Evolutionary conservation across 2,888 invertebrate species (phyloP).

Genomic region (Rhingia campestris): DNA sequence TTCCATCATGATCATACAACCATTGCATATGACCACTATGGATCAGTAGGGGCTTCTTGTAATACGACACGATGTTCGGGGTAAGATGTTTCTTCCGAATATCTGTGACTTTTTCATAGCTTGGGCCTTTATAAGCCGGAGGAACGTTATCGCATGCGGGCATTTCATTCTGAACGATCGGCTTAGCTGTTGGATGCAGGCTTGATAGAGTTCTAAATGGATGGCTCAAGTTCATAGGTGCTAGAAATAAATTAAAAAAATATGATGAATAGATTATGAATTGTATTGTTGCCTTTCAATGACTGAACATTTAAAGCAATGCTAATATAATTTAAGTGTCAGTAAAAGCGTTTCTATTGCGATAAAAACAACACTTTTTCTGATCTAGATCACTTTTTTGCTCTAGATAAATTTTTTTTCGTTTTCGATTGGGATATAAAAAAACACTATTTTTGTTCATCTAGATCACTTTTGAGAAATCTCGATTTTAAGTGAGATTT

Average conservation of each 20-base stretch:
- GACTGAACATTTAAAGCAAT: too few species aligned
- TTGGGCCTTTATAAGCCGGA: slow-evolving; percentile 85
- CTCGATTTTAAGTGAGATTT: too few species aligned
- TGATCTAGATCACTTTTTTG: too few species aligned
- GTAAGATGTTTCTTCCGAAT: slow-evolving; percentile 87
- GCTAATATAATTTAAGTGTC: too few species aligned
- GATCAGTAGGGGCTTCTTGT: slow-evolving; percentile 92
- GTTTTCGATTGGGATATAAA: too few species aligned
- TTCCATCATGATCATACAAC: slow-evolving; percentile 93
- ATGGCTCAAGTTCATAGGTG: slow-evolving; percentile 20
- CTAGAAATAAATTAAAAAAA: slow-evolving; percentile 10
- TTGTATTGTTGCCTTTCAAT: too few species aligned
- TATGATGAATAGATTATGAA: too few species aligned
- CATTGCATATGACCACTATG: slow-evolving; percentile 96
- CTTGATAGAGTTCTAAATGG: slow-evolving; percentile 59
- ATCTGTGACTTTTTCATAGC: slow-evolving; percentile 85
- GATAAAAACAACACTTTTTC: too few species aligned
- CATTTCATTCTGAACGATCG: slow-evolving; percentile 78
- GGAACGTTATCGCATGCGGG: slow-evolving; percentile 78
- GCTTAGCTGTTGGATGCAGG: slow-evolving; percentile 72
- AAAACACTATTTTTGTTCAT: too few species aligned
- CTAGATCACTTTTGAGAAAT: too few species aligned
- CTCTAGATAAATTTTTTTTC: too few species aligned
- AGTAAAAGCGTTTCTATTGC: too few species aligned
- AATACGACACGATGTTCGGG: slow-evolving; percentile 89